These are phyloP conservation scores for Mythimna ferrago DNA, from an alignment of 2,888 invertebrate species.

Conservation along the genomic window DNA sequence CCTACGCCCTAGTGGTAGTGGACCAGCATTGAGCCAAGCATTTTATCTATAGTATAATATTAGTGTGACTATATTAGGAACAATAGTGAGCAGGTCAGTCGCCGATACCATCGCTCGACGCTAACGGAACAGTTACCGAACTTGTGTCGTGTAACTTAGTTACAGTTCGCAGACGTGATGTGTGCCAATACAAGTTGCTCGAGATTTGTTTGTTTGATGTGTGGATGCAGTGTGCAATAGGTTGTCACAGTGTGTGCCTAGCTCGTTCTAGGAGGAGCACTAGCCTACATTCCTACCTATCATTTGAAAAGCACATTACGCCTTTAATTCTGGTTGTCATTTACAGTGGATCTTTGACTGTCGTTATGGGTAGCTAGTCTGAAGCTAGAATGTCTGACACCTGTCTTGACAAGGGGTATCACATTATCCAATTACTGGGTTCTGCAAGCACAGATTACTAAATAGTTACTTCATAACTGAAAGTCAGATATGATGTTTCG, in stretches of 20 bases:
- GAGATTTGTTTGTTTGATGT: background rate
- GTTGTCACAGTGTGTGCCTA: background rate
- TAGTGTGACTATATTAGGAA: background rate
- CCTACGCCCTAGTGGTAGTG: too few relatives aligned
- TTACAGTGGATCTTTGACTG: too few relatives aligned
- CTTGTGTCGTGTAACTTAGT: constrained; percentile 10
- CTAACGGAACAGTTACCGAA: constrained; percentile 3
- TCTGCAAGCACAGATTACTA: too few relatives aligned
- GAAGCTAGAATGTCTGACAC: background rate
- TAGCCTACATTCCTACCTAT: background rate
- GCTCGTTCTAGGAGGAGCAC: background rate
- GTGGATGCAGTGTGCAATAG: background rate
- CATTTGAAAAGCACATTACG: too few relatives aligned
- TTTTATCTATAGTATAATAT: too few relatives aligned
- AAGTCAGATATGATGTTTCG: too few relatives aligned
- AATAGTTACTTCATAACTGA: too few relatives aligned
- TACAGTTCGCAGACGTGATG: background rate
- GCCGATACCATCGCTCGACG: background rate
- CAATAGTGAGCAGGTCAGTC: background rate
- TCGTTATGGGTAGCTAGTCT: background rate
- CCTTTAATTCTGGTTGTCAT: too few relatives aligned
- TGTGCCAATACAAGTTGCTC: background rate
- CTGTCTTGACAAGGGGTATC: too few relatives aligned
- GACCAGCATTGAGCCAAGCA: too few relatives aligned
- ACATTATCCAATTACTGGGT: too few relatives aligned